These are phyloP conservation scores for Nemurella pictetii DNA, from an alignment of 2,888 invertebrate species.

Conservation along the genomic window DNA sequence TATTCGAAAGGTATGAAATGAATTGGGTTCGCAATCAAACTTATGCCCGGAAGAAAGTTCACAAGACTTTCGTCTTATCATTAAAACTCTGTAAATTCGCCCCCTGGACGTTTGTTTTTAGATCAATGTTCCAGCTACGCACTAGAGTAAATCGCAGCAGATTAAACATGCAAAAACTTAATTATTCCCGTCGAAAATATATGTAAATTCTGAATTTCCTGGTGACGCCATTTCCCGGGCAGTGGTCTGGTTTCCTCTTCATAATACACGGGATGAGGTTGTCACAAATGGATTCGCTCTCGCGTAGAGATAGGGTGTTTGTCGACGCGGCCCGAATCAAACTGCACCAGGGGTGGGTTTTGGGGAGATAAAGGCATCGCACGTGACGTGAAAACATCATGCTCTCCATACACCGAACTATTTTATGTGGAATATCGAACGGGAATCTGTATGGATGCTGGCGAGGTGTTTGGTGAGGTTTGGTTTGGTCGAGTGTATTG, in stretches of 20 bases:
- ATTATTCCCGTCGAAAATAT: neutral
- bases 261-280: neutral
- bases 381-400: neutral
- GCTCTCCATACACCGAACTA: neutral
- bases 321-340: neutral
- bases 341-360: neutral
- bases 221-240: neutral
- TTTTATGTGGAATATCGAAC: neutral
- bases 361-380: neutral
- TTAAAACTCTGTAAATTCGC: no score
- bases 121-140: no score
- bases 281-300: neutral
- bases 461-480: no score
- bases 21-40: neutral
- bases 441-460: neutral
- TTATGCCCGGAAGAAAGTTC: no score
- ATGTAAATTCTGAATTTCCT: neutral
- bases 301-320: neutral
- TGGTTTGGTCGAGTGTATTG: neutral
- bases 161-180: neutral
- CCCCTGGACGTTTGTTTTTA: no score
- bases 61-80: neutral
- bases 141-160: no score
- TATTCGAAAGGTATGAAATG: neutral
- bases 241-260: neutral